phyloP scores from a whole-genome alignment of 2,113 vertebrate genomes.

The Upupa epops region DNA sequence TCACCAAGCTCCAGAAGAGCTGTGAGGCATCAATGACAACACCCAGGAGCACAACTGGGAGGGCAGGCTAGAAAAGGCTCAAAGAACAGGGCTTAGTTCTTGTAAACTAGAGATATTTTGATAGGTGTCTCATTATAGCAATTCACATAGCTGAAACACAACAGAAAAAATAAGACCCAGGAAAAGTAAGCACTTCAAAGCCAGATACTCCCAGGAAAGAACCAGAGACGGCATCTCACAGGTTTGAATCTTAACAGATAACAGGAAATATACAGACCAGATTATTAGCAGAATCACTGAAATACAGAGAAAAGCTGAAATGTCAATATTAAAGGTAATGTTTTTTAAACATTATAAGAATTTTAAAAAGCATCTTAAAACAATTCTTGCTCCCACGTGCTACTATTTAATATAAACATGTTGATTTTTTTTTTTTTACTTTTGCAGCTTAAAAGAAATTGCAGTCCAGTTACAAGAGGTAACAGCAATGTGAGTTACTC shows the following conservation, averaged over 20 bases:
- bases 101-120: neutral
- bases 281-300: neutral
- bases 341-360: neutral
- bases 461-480: neutral
- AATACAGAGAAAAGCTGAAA: neutral
- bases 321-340: neutral
- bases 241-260: neutral
- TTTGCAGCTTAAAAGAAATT: neutral
- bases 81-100: neutral
- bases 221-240: neutral
- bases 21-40: neutral
- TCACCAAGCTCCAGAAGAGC: neutral
- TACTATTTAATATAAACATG: neutral
- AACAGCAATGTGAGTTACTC: neutral
- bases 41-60: fast-evolving
- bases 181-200: neutral
- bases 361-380: neutral
- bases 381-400: neutral
- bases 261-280: neutral
- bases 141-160: neutral
- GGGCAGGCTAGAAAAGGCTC: neutral
- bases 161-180: neutral
- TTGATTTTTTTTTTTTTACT: neutral
- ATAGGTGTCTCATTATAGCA: neutral
- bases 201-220: neutral